Conservation (phyloP, 2,113 vertebrate species). For the Acinonyx jubatus region DNA sequence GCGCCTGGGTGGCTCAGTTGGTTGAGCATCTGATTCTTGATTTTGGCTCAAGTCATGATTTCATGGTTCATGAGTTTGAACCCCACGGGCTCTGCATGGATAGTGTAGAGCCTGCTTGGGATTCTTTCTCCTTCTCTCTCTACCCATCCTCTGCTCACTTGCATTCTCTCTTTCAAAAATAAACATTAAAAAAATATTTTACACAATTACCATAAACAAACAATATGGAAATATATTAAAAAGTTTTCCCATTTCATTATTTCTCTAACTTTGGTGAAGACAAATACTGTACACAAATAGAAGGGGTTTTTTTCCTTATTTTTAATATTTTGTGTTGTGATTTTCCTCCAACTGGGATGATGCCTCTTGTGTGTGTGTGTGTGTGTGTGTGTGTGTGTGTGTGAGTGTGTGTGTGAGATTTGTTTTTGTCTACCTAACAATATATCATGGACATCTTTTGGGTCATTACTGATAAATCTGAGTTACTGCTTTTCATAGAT, state of each 20-base stretch:
- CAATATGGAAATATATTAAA: not conserved
- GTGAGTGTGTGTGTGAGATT: not conserved
- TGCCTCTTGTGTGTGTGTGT: not conserved
- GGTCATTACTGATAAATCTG: not conserved
- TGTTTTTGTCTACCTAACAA: not conserved
- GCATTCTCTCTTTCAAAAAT: too few relatives aligned
- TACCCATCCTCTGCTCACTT: too few relatives aligned
- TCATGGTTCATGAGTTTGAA: too few relatives aligned
- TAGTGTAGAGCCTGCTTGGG: too few relatives aligned
- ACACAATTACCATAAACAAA: too few relatives aligned
- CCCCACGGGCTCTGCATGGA: too few relatives aligned
- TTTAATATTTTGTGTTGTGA: not conserved
- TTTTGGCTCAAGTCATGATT: too few relatives aligned
- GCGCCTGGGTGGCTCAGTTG: too few relatives aligned
- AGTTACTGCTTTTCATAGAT: not conserved
- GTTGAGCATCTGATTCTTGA: too few relatives aligned
- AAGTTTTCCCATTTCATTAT: not conserved
- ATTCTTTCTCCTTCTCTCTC: too few relatives aligned
- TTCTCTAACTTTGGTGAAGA: not conserved
- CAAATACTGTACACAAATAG: too few relatives aligned
- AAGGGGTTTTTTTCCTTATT: not conserved
- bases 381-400: not conserved
- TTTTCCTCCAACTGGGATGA: not conserved
- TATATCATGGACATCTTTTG: not conserved
- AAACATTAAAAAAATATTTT: too few relatives aligned